A percentile compares a stretch with the other conserved stretches of the same genome.
Conservation (phyloP, 2,888 invertebrate genomes). For the Norana najaformis region DNA sequence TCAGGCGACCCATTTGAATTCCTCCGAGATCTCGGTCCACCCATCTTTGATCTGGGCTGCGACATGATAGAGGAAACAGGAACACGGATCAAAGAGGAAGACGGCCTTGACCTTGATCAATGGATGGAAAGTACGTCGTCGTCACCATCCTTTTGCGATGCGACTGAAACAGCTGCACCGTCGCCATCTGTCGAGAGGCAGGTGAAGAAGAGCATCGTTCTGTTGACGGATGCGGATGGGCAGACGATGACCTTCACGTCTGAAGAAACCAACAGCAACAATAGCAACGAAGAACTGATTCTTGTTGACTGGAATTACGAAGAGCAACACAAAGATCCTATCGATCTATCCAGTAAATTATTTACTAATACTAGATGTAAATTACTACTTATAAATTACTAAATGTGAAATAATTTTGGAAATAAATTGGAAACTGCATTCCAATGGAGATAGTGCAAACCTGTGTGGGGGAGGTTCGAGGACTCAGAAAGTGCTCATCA, state of each 20-base stretch:
- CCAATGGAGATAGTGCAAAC: not conserved
- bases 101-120: not conserved
- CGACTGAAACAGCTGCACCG: not conserved
- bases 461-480: too few species aligned
- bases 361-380: not conserved
- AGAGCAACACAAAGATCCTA: not conserved
- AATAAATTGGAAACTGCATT: too few species aligned
- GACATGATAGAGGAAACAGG: not conserved
- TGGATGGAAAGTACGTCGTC: not conserved
- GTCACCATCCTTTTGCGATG: not conserved
- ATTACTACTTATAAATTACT: too few species aligned
- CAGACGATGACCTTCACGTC: not conserved
- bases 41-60: not conserved
- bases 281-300: not conserved
- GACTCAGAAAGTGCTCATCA: too few species aligned
- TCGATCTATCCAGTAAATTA: conserved; percentile 14
- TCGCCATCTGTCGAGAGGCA: not conserved
- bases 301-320: conserved; percentile 15
- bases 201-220: not conserved
- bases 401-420: too few species aligned
- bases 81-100: not conserved
- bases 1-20: conserved; percentile 17
- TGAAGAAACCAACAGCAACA: not conserved
- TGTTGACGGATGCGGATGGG: not conserved
- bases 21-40: not conserved